Evolutionary conservation across 2,797 vertebrate species (phyloP).

Genomic region (Anguilla marmorata): DNA sequence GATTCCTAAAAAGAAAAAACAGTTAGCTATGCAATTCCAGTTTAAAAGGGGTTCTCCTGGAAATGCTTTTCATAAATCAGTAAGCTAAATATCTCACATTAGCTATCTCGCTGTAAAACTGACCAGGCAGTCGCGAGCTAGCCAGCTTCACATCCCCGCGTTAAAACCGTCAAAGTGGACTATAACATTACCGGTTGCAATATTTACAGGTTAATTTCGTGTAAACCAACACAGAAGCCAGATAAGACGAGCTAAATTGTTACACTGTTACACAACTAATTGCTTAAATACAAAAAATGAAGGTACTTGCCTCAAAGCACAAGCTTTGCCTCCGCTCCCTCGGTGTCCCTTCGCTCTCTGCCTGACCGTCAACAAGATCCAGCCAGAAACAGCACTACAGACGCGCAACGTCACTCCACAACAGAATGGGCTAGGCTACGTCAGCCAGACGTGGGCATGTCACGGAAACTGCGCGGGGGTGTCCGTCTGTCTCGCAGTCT

Average conservation of each 20-base stretch:
- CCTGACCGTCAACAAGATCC: conserved; percentile 71
- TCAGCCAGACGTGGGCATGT: conserved; percentile 63
- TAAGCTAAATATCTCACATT: conserved; percentile 36
- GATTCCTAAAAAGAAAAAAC: neutral
- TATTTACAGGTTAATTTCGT: neutral
- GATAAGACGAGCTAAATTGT: neutral
- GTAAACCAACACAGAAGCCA: neutral
- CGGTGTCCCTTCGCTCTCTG: conserved; percentile 61
- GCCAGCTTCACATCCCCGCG: neutral
- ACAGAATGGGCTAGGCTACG: conserved; percentile 72
- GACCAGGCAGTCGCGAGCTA: neutral
- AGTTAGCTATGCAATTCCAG: neutral
- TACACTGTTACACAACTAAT: neutral
- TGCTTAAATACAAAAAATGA: neutral
- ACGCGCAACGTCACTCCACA: conserved; percentile 71
- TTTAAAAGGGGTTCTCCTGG: neutral
- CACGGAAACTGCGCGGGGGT: conserved; percentile 76
- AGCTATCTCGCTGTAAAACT: conserved; percentile 15
- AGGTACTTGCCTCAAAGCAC: conserved; percentile 61
- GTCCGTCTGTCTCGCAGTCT: conserved; percentile 65
- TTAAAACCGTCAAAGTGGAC: neutral
- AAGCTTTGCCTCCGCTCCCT: conserved; percentile 50
- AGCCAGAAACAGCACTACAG: conserved; percentile 71
- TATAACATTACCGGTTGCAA: neutral
- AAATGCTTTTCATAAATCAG: neutral